These are phyloP conservation scores for Lithophane semibrunnea DNA, from an alignment of 2,888 invertebrate genomes.

Conservation along the genomic window DNA sequence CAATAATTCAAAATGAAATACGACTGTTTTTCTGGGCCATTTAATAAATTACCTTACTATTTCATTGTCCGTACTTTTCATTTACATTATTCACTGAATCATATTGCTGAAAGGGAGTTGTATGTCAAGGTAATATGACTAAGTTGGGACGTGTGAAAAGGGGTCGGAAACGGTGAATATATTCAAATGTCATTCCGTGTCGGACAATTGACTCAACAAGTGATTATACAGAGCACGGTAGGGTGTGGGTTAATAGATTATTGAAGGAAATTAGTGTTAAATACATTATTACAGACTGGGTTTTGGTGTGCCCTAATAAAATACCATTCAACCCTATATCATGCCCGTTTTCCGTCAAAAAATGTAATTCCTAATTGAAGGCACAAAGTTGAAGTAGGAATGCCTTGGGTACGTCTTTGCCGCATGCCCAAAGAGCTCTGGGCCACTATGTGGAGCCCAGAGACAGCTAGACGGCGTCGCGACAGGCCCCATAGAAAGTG, in stretches of 20 bases:
- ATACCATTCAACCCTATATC: neutral
- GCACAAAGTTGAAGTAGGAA: neutral
- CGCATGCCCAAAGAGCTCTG: neutral
- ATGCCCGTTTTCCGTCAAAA: neutral
- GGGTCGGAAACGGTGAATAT: slow-evolving; percentile 40
- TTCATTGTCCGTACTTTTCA: slow-evolving; percentile 18
- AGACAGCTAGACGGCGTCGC: neutral
- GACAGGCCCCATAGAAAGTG: neutral
- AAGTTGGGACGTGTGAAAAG: slow-evolving; percentile 16
- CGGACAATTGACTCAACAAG: slow-evolving; percentile 61
- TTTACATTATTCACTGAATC: slow-evolving; percentile 26
- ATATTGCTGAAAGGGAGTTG: slow-evolving; percentile 19
- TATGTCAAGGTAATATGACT: slow-evolving; percentile 31
- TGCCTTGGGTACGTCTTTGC: neutral
- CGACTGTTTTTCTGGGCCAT: slow-evolving; percentile 29
- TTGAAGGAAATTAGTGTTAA: neutral
- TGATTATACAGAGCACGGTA: slow-evolving; percentile 43
- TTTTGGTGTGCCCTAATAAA: neutral
- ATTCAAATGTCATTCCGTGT: slow-evolving; percentile 36
- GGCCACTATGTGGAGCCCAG: neutral
- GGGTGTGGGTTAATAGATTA: neutral
- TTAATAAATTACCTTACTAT: slow-evolving; percentile 34
- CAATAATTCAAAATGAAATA: slow-evolving; percentile 42
- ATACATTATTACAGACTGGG: neutral
- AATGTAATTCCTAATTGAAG: neutral